Evolutionary conservation across 2,888 invertebrate species (phyloP).

Genomic region (Mongoloraphidia duomilia): DNA sequence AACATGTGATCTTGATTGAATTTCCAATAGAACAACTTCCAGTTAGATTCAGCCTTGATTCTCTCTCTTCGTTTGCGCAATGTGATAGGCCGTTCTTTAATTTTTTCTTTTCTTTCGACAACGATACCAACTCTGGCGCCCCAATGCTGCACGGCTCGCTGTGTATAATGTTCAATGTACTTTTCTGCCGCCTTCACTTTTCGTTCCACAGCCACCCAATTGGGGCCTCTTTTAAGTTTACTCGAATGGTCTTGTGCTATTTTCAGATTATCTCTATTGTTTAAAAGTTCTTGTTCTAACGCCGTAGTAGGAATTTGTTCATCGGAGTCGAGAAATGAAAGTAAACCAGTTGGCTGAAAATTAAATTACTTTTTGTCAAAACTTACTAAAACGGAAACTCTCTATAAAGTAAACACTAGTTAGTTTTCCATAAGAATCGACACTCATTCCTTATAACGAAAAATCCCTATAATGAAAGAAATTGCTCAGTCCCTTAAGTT

Average conservation of each 20-base stretch:
- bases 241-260: constrained; percentile 73
- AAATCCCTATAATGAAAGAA: too few species aligned
- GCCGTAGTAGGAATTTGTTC: constrained; percentile 68
- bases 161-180: constrained; percentile 57
- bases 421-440: too few species aligned
- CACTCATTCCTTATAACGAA: too few species aligned
- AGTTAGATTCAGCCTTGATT: constrained; percentile 77
- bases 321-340: constrained; percentile 75
- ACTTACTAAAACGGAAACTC: too few species aligned
- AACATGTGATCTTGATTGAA: constrained; percentile 88
- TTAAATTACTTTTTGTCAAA: not conserved
- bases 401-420: too few species aligned
- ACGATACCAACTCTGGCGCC: constrained; percentile 42
- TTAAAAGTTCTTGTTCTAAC: constrained; percentile 52
- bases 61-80: constrained; percentile 78
- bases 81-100: constrained; percentile 75
- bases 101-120: constrained; percentile 39
- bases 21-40: constrained; percentile 89
- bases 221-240: constrained; percentile 49
- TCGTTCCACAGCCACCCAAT: constrained; percentile 55
- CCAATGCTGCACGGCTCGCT: constrained; percentile 58
- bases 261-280: constrained; percentile 86
- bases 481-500: too few species aligned
- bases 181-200: constrained; percentile 68
- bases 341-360: constrained; percentile 76